Conservation (phyloP, 2,797 vertebrate genomes). For the Phoeniculus purpureus region DNA sequence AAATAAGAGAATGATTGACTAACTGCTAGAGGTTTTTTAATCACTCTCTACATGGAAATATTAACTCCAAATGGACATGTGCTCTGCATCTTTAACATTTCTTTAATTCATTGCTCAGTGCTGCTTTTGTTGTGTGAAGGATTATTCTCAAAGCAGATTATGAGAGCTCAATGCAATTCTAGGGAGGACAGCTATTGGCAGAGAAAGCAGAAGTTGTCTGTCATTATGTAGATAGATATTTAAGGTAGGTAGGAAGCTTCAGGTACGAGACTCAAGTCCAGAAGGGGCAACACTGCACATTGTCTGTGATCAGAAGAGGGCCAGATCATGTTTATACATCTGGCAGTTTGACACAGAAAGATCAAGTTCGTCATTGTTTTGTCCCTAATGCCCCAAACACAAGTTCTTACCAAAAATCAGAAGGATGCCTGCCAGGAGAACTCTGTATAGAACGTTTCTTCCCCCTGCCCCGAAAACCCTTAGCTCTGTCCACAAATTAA, state of each 20-base stretch:
- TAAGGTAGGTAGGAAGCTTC: background rate
- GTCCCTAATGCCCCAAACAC: background rate
- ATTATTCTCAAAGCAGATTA: background rate
- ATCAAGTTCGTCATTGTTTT: background rate
- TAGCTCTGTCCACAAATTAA: background rate
- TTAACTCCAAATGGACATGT: background rate
- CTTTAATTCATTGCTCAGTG: background rate
- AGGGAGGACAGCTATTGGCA: background rate
- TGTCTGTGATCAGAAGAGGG: background rate
- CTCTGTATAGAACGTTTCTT: background rate
- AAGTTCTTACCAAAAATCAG: background rate
- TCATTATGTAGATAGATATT: background rate
- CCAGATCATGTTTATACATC: background rate
- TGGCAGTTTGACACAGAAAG: background rate
- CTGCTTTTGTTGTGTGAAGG: background rate
- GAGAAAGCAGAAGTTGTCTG: background rate
- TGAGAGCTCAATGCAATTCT: background rate
- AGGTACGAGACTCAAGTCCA: background rate
- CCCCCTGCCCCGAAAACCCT: background rate
- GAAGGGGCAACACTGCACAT: background rate
- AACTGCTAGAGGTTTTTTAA: background rate
- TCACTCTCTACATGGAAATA: background rate
- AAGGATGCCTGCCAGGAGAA: background rate
- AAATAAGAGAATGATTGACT: background rate
- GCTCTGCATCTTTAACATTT: background rate